Conservation (phyloP, 2,113 vertebrate species). For the Talpa occidentalis region DNA sequence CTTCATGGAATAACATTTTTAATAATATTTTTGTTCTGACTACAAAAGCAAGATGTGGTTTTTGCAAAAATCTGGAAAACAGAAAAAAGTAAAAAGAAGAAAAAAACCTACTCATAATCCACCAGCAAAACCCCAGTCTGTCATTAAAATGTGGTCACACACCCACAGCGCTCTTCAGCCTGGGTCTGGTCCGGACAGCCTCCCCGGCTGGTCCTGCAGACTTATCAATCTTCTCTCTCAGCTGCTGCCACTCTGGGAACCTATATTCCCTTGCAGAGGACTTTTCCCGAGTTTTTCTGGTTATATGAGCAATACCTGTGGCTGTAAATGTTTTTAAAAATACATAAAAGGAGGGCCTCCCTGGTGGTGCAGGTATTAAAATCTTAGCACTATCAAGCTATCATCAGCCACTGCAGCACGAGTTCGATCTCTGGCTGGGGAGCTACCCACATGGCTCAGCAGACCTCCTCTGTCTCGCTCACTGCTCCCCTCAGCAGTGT, state of each 20-base stretch:
- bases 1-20: neutral
- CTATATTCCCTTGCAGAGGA: neutral
- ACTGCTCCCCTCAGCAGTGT: too few species aligned
- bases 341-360: neutral
- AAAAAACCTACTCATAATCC: neutral
- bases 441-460: too few species aligned
- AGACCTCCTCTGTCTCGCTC: too few species aligned
- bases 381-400: too few species aligned
- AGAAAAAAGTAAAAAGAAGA: neutral
- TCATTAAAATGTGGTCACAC: neutral
- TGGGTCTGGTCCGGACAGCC: neutral
- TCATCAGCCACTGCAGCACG: too few species aligned
- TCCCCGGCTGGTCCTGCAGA: neutral
- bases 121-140: neutral
- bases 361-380: too few species aligned
- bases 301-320: neutral
- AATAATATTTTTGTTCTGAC: neutral
- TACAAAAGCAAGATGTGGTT: neutral
- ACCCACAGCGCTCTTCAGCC: neutral
- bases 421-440: too few species aligned
- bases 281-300: neutral
- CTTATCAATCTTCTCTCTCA: neutral
- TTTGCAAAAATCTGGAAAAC: slow-evolving; percentile 17
- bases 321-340: neutral
- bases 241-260: neutral